Percentiles rank a stretch among this genome's conserved stretches.
Evolutionary conservation across 2,888 invertebrate species (phyloP).

Genomic region (Brenthis hecate): DNA sequence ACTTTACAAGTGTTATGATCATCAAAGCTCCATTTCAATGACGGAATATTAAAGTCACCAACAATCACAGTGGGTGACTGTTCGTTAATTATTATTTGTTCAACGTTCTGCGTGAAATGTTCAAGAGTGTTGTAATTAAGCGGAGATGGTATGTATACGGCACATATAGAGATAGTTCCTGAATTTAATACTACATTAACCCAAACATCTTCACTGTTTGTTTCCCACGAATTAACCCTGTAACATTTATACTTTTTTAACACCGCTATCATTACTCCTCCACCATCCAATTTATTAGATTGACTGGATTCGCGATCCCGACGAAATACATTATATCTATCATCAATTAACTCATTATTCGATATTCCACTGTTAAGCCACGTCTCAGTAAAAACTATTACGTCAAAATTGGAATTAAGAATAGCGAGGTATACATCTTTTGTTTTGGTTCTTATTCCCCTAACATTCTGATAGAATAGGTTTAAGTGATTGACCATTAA

Average conservation of each 20-base stretch:
- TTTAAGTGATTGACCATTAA: conserved; percentile 14
- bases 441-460: conserved; percentile 29
- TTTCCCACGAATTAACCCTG: too few species aligned
- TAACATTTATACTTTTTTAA: too few species aligned
- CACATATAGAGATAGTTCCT: too few species aligned
- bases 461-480: conserved; percentile 31
- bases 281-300: conserved; percentile 26
- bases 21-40: conserved; percentile 4
- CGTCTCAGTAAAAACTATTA: conserved; percentile 30
- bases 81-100: conserved; percentile 13
- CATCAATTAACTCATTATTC: conserved; percentile 24
- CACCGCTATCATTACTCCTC: conserved; percentile 14
- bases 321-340: conserved; percentile 26
- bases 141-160: too few species aligned
- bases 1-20: conserved; percentile 11
- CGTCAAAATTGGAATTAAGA: conserved; percentile 24
- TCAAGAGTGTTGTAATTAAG: too few species aligned
- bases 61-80: conserved; percentile 3
- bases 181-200: too few species aligned
- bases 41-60: conserved; percentile 20
- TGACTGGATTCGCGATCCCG: conserved; percentile 19
- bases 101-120: not conserved
- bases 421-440: conserved; percentile 23
- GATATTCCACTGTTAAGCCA: conserved; percentile 25
- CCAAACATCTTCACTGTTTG: too few species aligned